Conservation (phyloP, 2,888 invertebrate genomes). For the Carabus problematicus region DNA sequence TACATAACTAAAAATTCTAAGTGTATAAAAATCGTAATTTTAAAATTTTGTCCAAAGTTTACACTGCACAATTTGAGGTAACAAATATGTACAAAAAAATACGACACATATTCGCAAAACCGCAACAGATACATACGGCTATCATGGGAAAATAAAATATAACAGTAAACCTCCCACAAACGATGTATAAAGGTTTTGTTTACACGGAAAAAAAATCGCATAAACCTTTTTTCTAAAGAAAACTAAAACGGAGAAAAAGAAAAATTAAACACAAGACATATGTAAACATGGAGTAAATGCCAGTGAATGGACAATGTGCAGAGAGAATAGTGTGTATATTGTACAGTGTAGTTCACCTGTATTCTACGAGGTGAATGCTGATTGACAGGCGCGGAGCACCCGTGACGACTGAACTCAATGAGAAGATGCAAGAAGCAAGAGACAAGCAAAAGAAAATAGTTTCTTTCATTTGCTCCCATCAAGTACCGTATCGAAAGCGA, state of each 20-base stretch:
- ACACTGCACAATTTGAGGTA: too few relatives aligned
- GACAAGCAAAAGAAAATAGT: constrained; percentile 34
- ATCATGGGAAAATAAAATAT: constrained; percentile 29
- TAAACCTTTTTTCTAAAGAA: constrained; percentile 25
- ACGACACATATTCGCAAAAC: not conserved
- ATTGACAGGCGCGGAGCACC: constrained; percentile 38
- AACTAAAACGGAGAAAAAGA: constrained; percentile 17
- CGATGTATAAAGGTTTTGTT: constrained; percentile 27
- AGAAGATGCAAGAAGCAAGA: constrained; percentile 3
- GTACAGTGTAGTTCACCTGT: constrained; percentile 37
- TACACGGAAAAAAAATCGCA: constrained; percentile 25
- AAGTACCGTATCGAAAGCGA: constrained; percentile 34
- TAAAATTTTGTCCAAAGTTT: too few relatives aligned
- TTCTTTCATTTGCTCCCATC: constrained; percentile 34
- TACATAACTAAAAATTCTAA: too few relatives aligned
- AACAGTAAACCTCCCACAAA: constrained; percentile 5
- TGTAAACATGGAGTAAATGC: constrained; percentile 35
- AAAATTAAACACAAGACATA: constrained; percentile 38
- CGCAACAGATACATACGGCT: not conserved
- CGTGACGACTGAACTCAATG: constrained; percentile 14
- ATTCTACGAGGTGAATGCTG: constrained; percentile 26
- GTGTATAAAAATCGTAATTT: too few relatives aligned
- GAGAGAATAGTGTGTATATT: constrained; percentile 27
- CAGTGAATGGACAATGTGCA: constrained; percentile 12
- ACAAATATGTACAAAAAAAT: not conserved